Base-by-base conservation (phyloP, 2,888 invertebrate genomes). In the Xanthostigma xanthostigma region DNA sequence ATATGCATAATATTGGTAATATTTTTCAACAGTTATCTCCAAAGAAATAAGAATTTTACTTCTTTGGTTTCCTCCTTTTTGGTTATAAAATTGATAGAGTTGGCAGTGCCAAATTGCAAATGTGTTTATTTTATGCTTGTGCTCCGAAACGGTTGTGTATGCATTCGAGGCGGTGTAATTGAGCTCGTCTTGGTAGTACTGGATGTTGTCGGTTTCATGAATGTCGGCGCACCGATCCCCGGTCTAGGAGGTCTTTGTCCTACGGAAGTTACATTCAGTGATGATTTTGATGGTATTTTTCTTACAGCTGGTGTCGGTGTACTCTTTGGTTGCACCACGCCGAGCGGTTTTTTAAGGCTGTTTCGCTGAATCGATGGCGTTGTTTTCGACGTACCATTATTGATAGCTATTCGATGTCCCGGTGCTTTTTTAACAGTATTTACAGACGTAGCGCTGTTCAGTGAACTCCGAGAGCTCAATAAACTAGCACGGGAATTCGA, bases 141-240 rank as follows among this genome's bases (percentile, higher is more conserved):
- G 45, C 33, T 42, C 33, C 12, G 33, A 11, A 42, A 34, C 17
- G 33, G 27, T 10, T 11, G 33, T 14, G 17, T 12, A 17, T 27
- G 14, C 33, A 35, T 34, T 12, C 44, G 44, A 13, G 14, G 34
- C 14, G 14, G 38, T 36, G 45, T 13, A 66, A 59, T 38, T 38
- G 45, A 27, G 17, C 64, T 68, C 54, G 75, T 78, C 63, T 88
- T 84, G 45, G 87, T 87, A 35, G 81, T 76, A 54, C 89, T 90
- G 9, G 90, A 82, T 33, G 89, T 81, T 0, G 91, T 91, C 1
- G 90, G 90, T 59, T 88, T 76, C 90, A 91, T 90, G 62, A 90
- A 90, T 51, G 83, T 77, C 50, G 76, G 71, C n/a, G 62, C 71
- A 54, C 42, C 59, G 46, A 45, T 61, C 58, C 57, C 58, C 17